phyloP scores from a whole-genome alignment of 1,140 invertebrate species.

The Elymnias hypermnestra region DNA sequence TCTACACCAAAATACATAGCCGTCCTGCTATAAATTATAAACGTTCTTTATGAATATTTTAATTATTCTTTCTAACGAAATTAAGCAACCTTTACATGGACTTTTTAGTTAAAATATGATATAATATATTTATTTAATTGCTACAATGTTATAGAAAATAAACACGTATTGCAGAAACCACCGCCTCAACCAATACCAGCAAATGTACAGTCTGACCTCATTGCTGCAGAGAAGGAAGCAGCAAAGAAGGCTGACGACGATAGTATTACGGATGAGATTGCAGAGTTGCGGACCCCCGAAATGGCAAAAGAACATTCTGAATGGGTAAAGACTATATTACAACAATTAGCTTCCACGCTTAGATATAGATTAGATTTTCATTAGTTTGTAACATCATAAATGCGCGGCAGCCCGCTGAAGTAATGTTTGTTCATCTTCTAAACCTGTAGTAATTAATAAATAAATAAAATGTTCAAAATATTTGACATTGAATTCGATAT shows the following conservation, averaged over 20 bases:
- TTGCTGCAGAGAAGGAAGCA: constrained; percentile 18
- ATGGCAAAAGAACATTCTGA: constrained; percentile 36
- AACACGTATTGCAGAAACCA: constrained; percentile 24
- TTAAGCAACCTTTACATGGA: no score
- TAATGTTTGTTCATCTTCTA: no score
- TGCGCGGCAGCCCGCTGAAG: constrained; percentile 28
- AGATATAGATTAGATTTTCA: constrained; percentile 1
- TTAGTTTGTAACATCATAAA: background rate
- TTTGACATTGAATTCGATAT: no score
- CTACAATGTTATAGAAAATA: background rate
- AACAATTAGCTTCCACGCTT: background rate
- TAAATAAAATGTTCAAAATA: no score
- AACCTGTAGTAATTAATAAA: no score
- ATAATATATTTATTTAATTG: no score
- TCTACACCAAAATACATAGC: no score
- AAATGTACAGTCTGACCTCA: constrained; percentile 24
- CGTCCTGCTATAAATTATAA: no score
- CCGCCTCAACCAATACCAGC: constrained; percentile 15
- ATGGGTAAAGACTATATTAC: constrained; percentile 37
- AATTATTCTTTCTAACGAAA: no score
- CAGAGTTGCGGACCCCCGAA: constrained; percentile 37
- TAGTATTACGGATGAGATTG: constrained; percentile 44
- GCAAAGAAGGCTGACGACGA: constrained; percentile 33
- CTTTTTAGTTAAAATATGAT: no score
- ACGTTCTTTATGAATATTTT: no score